Base-by-base conservation (phyloP, 1,140 invertebrate species). In the Papilio helenus region DNA sequence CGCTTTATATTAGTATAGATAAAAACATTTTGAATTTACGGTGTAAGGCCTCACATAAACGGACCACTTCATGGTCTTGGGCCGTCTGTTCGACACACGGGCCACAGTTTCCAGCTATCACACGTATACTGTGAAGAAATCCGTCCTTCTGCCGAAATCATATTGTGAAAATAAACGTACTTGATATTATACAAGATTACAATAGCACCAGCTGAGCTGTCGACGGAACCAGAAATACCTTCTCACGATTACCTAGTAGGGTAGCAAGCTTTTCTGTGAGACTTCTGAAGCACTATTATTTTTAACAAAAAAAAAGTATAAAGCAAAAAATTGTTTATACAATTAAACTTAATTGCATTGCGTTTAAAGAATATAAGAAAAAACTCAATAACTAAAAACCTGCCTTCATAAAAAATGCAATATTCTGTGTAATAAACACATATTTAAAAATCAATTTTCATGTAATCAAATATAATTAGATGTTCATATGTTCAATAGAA, bases 211-310 rank as follows among this genome's bases (percentile, higher is more conserved):
- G 61, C 85, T 85, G 84, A 85, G 81, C 78, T 78, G 76, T 29
- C 76, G 79, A 84, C 80, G 39, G 78, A 86, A 86, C 80, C 85
- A 90, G 89, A 88, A 91, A 90, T 91, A 87, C 85, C 86, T 89
- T 89, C 89, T 89, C 86, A 88, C 89, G 87, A 86, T 81, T 87
- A 79, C 14, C 26, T 29, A 68, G 26, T 68, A 68, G 61, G 61
- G 61, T 68, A 2, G 14, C 61, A 68, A 68, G 61, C 26, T 34
- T 29, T 68, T 29, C 61, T 34, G 5, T 14, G 26, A 29, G 26
- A 68, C 61, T 68, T 29, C 23, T 10, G 58, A 23, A 61, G 55
- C n/a, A 61, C 20, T 51, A 51, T 51, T 51, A 18, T 16, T 7
- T 18, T n/a, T 51, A 51, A 18, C 16, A 51, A 18, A 51, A 51